phyloP scores from a whole-genome alignment of 2,797 vertebrate genomes.

The Orientallactaga sibirica region DNA sequence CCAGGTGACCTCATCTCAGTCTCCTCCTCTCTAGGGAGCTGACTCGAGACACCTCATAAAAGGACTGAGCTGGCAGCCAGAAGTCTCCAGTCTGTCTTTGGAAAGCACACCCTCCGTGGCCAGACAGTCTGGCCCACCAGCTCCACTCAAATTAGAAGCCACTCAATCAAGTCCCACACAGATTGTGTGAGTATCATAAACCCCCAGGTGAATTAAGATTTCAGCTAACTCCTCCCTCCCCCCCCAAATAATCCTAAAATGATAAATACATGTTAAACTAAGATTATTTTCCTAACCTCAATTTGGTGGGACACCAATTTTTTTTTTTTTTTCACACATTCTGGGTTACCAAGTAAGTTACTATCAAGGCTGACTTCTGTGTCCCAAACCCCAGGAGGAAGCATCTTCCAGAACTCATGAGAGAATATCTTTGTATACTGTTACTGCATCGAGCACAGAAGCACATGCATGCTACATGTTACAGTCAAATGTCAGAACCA shows the following conservation, averaged over 20 bases:
- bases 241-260: background rate
- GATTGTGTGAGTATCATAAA: background rate
- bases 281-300: background rate
- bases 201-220: background rate
- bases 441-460: background rate
- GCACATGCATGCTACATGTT: background rate
- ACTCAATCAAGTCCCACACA: background rate
- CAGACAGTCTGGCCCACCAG: background rate
- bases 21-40: conserved; percentile 36
- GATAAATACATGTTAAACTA: background rate
- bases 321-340: background rate
- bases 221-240: background rate
- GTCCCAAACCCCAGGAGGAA: background rate
- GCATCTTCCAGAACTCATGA: background rate
- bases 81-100: conserved; percentile 14
- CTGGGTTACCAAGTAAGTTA: background rate
- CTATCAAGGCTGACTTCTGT: background rate
- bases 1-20: conserved; percentile 71
- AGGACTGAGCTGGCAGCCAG: conserved; percentile 63
- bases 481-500: background rate
- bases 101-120: background rate
- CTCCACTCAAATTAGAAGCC: background rate
- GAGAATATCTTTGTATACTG: background rate
- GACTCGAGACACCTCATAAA: conserved; percentile 74
- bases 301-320: background rate